These are phyloP conservation scores for Harlomillsia oculata DNA, from an alignment of 1,140 invertebrate species.

Conservation along the genomic window DNA sequence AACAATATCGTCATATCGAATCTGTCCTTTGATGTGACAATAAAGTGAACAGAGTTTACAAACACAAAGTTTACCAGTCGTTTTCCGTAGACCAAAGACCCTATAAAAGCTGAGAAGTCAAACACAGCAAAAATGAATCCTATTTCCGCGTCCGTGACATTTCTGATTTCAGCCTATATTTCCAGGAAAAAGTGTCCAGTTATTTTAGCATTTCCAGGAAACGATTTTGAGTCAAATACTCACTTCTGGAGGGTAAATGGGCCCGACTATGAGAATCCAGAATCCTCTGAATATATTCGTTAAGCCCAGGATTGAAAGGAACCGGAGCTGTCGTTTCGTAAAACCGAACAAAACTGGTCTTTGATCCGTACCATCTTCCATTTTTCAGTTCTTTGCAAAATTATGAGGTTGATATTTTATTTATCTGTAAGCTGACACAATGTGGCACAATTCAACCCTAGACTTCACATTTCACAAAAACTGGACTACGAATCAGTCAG, in stretches of 20 bases:
- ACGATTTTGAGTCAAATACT: slow-evolving; percentile 14
- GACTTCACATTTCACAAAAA: too few species aligned
- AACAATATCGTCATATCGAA: neutral
- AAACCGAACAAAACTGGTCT: too few species aligned
- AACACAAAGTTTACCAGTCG: slow-evolving; percentile 15
- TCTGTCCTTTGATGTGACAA: neutral
- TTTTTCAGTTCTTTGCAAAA: too few species aligned
- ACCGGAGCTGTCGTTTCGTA: slow-evolving; percentile 67
- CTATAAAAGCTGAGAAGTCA: slow-evolving; percentile 76
- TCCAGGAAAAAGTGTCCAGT: neutral
- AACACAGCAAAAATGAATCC: slow-evolving; percentile 86
- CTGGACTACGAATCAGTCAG: too few species aligned
- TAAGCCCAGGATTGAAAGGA: slow-evolving; percentile 66
- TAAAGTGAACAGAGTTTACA: neutral
- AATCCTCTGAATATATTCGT: slow-evolving; percentile 81
- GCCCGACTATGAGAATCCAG: slow-evolving; percentile 63
- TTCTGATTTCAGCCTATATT: slow-evolving; percentile 68
- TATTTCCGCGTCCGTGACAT: slow-evolving; percentile 71
- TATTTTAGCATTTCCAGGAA: neutral
- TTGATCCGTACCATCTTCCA: too few species aligned
- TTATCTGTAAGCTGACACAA: too few species aligned
- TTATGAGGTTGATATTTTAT: too few species aligned
- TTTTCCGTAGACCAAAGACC: slow-evolving; percentile 73
- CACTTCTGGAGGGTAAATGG: slow-evolving; percentile 50
- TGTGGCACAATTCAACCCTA: too few species aligned